phyloP scores from a whole-genome alignment of 1,140 invertebrate species.

The Drosophila mauritiana region DNA sequence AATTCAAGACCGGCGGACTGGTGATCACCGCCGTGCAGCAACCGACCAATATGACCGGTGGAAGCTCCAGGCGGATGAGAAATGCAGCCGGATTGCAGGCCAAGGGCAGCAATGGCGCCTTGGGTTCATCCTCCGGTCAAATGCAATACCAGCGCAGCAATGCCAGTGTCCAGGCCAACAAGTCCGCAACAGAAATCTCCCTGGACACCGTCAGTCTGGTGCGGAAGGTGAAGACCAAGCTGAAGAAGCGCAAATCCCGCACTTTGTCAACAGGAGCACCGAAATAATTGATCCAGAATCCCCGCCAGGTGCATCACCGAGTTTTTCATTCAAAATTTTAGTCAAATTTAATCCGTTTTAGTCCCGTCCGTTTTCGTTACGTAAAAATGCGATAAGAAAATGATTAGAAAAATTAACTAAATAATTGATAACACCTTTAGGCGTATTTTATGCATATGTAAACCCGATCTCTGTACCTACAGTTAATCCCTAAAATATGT shows the following conservation, averaged over 20 bases:
- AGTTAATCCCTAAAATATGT: slow-evolving; percentile 33
- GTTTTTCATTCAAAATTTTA: slow-evolving; percentile 30
- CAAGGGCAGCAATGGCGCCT: slow-evolving; percentile 16
- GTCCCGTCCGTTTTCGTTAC: slow-evolving; percentile 1
- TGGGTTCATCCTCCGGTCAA: slow-evolving; percentile 8
- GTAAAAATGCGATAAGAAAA: slow-evolving; percentile 25
- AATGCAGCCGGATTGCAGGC: slow-evolving; percentile 27
- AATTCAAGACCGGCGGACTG: slow-evolving; percentile 87
- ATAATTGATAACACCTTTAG: slow-evolving; percentile 12
- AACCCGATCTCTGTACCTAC: slow-evolving; percentile 43
- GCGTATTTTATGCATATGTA: slow-evolving; percentile 11
- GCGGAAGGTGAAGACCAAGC: slow-evolving; percentile 78
- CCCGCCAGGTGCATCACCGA: background rate
- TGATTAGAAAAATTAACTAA: slow-evolving; percentile 39
- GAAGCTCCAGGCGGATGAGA: slow-evolving; percentile 50
- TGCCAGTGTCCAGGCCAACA: slow-evolving; percentile 21
- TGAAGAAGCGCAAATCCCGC: slow-evolving; percentile 79
- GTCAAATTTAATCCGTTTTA: slow-evolving; percentile 18
- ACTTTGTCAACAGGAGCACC: slow-evolving; percentile 34
- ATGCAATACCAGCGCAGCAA: slow-evolving; percentile 42
- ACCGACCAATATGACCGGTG: slow-evolving; percentile 17
- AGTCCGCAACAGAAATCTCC: slow-evolving; percentile 43
- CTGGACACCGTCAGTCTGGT: slow-evolving; percentile 67
- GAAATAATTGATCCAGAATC: slow-evolving; percentile 27
- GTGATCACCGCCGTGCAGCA: slow-evolving; percentile 86